A percentile compares a stretch with the other conserved stretches of the same genome.
phyloP scores from a whole-genome alignment of 2,113 vertebrate species.

The Archilochus colubris region DNA sequence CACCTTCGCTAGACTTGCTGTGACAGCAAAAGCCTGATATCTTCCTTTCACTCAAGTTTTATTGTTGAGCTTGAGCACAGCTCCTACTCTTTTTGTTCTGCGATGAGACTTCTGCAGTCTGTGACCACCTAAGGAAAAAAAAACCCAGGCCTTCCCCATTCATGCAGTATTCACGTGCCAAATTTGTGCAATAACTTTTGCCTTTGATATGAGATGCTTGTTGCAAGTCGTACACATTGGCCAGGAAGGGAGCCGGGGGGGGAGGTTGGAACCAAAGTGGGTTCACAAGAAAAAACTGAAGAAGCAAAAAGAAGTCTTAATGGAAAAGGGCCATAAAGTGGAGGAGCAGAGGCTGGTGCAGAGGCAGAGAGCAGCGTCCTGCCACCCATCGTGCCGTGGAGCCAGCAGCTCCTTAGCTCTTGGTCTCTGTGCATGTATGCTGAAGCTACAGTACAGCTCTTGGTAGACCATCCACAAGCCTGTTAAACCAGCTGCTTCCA shows the following conservation, averaged over 20 bases:
- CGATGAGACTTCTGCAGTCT: not conserved
- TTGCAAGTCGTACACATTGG: not conserved
- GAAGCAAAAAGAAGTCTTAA: not conserved
- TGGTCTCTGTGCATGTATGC: not conserved
- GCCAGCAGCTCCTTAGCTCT: not conserved
- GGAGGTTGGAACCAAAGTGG: not conserved
- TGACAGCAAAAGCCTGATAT: not conserved
- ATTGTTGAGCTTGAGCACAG: not conserved
- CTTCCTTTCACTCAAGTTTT: constrained; percentile 5
- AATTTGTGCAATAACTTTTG: constrained; percentile 61
- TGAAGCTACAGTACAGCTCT: not conserved
- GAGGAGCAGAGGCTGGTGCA: not conserved
- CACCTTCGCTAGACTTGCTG: not conserved
- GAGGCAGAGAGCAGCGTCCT: not conserved
- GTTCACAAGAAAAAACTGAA: not conserved
- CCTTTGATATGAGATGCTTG: constrained; percentile 37
- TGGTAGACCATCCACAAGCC: not conserved
- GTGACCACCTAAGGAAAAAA: constrained; percentile 7
- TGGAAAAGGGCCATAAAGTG: not conserved
- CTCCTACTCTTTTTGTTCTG: constrained; percentile 6
- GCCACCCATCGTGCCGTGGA: not conserved
- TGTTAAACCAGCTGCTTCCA: not conserved
- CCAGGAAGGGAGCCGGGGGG: not conserved
- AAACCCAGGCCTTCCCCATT: constrained; percentile 38
- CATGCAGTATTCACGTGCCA: constrained; percentile 65